Percentiles rank a stretch among this genome's conserved stretches.
Conservation (phyloP, 2,797 vertebrate genomes). For the Thunnus albacares region DNA sequence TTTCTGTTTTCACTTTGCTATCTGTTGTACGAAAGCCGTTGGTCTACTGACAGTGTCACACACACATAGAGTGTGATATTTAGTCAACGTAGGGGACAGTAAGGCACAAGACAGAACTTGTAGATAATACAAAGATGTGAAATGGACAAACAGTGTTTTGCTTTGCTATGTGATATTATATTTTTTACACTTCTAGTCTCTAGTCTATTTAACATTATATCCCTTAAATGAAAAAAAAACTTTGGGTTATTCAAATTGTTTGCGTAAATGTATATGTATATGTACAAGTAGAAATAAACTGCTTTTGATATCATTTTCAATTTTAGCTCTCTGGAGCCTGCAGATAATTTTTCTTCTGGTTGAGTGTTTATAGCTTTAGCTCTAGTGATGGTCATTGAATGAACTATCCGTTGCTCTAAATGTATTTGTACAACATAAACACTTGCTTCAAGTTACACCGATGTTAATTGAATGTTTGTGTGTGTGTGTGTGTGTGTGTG, state of each 20-base stretch:
- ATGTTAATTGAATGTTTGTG: conserved; percentile 3
- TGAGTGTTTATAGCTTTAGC: not conserved
- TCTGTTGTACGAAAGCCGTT: conserved; percentile 34
- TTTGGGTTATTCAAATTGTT: not conserved
- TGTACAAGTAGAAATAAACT: not conserved
- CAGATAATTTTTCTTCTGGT: not conserved
- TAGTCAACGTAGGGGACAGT: not conserved
- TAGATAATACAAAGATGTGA: not conserved
- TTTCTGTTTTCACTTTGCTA: conserved; percentile 15
- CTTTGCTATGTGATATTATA: too few relatives aligned
- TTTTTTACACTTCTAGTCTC: not conserved
- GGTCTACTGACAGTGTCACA: conserved; percentile 28
- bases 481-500: too few relatives aligned
- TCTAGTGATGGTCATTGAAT: not conserved
- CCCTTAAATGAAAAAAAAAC: too few relatives aligned
- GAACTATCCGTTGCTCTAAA: not conserved
- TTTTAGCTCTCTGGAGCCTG: not conserved
- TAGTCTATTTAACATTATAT: not conserved
- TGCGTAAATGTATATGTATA: not conserved
- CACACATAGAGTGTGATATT: conserved; percentile 4
- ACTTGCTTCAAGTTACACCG: not conserved
- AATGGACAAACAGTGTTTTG: not conserved
- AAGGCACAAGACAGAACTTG: not conserved
- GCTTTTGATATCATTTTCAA: not conserved
- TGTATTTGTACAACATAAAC: not conserved